A percentile compares a stretch with the other conserved stretches of the same genome.
phyloP scores from a whole-genome alignment of 1,140 invertebrate genomes.

The Harpegnathos saltator region DNA sequence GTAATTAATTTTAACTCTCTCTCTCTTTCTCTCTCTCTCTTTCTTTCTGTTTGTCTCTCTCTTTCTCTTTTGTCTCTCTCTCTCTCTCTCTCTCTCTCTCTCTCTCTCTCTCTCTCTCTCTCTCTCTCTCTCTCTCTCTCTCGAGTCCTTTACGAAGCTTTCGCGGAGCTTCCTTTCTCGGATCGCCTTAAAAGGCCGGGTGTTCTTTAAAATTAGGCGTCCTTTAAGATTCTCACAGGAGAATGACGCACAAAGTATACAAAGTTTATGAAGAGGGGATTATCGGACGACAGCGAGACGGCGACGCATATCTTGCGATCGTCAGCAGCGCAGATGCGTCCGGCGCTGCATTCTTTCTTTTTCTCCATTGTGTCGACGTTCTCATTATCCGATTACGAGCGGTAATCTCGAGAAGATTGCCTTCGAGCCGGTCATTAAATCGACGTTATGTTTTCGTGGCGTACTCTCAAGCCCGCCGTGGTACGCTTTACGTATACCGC shows the following conservation, averaged over 20 bases:
- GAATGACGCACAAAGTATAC: background rate
- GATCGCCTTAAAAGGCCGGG: background rate
- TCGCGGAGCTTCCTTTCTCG: background rate
- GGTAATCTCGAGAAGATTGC: slow-evolving; percentile 23
- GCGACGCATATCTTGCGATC: background rate
- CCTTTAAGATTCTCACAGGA: slow-evolving; percentile 25
- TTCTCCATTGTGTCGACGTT: background rate
- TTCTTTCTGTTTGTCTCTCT: no score
- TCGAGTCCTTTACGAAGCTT: background rate
- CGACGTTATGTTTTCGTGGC: slow-evolving; percentile 8
- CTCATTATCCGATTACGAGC: slow-evolving; percentile 18
- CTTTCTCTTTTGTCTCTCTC: no score
- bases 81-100: no score
- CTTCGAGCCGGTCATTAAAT: background rate
- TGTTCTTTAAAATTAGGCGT: slow-evolving; percentile 31
- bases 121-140: background rate
- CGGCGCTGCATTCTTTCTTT: background rate
- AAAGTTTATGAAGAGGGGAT: slow-evolving; percentile 20
- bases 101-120: no score
- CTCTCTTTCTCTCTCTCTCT: no score
- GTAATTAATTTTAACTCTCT: no score
- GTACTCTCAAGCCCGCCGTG: no score
- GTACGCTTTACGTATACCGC: background rate
- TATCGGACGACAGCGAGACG: slow-evolving; percentile 25
- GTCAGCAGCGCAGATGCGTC: background rate